These are phyloP conservation scores for Takifugu rubripes DNA, from an alignment of 2,797 vertebrate species.

Conservation along the genomic window DNA sequence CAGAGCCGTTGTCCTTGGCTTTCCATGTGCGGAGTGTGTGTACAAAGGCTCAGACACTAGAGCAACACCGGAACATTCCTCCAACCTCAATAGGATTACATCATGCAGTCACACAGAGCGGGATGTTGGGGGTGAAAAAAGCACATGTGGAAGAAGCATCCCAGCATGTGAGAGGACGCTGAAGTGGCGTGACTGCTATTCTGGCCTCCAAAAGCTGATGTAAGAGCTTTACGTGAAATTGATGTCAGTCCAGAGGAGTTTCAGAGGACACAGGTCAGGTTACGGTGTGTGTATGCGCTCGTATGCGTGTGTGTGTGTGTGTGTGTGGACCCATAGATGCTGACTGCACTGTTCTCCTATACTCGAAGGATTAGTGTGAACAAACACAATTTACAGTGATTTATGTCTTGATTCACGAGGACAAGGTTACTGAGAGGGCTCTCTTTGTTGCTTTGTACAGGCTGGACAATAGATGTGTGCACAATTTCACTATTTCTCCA, in stretches of 20 bases:
- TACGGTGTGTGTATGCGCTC: constrained; percentile 33
- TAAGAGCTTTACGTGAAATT: constrained; percentile 35
- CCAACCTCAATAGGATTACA: constrained; percentile 48
- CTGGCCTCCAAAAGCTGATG: constrained; percentile 35
- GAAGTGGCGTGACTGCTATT: constrained; percentile 19
- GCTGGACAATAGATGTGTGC: constrained; percentile 31
- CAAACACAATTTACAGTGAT: constrained; percentile 70
- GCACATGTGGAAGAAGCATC: constrained; percentile 3
- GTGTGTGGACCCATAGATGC: constrained; percentile 45
- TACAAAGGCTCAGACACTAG: constrained; percentile 54
- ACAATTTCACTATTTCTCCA: constrained; percentile 1
- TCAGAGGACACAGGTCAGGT: constrained; percentile 50
- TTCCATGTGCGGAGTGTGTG: constrained; percentile 18
- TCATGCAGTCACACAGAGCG: constrained; percentile 42
- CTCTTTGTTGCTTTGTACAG: constrained; percentile 27
- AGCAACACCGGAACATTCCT: constrained; percentile 66
- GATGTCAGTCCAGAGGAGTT: constrained; percentile 43
- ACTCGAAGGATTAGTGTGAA: constrained; percentile 61
- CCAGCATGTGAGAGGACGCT: constrained; percentile 4
- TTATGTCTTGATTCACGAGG: constrained; percentile 49
- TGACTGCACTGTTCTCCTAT: constrained; percentile 56
- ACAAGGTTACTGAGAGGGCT: constrained; percentile 50
- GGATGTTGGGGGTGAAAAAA: constrained; percentile 22
- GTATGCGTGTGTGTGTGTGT: constrained; percentile 16
- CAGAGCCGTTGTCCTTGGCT: constrained; percentile 36